Base-by-base conservation (phyloP, 1,140 invertebrate species). In the Hylaeus anthracinus region DNA sequence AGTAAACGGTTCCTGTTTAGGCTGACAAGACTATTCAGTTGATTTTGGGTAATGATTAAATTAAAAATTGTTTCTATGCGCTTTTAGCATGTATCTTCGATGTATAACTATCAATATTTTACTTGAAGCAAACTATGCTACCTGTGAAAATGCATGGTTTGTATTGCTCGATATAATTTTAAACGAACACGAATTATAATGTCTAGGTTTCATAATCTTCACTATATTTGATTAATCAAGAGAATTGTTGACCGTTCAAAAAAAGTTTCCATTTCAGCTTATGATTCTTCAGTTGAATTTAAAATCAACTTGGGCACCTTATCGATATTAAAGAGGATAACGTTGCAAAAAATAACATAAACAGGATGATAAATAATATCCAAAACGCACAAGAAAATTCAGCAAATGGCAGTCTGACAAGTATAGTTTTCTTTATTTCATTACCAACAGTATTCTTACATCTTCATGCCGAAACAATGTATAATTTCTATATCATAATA, bases 381-480 rank as follows among this genome's bases (percentile, higher is more conserved):
- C 5, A 64, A 55, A 58, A 41, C 6, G 12, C 45, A 37, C 0
- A 39, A 56, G 15, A 61, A 63, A 26, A 58, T 6, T 41, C 15
- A 39, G 12, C 1, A 45, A n/a, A 12, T 67, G 63, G 45, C 15
- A 65, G 60, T 71, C 37, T 86, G 88, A 90, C 88, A 90, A 90
- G 85, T 88, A 90, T 90, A 90, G 86, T 90, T 87, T 87, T 88
- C 81, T 90, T 90, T 90, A 90, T 90, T 90, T 89, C 86, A 88
- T 90, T 90, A 90, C 86, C 89, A 90, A 90, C 89, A 90, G 85
- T 89, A 81, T 89, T 87, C 78, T 89, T 89, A 90, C 89, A 89
- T 89, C 70, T 65, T 73, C 79, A 86, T 87, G 86, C 86, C 82
- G 88, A 87, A 90, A 90, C 88, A 90, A 86, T 90, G 82, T 90